Base-by-base conservation (phyloP, 2,888 invertebrate species). In the Archaeoteleia sp. region DNA sequence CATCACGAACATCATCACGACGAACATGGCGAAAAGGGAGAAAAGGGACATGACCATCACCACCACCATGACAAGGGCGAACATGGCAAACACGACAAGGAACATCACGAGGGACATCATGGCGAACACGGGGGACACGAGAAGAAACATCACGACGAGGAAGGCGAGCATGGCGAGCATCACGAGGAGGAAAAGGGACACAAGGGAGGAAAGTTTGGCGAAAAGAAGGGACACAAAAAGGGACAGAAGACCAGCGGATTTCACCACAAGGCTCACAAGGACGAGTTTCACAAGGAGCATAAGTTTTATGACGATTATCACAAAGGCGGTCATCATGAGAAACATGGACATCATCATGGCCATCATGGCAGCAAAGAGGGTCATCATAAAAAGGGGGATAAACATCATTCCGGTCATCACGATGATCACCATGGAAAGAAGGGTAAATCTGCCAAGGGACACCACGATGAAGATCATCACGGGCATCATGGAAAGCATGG, bases 301-400 rank as follows among this genome's bases (percentile, higher is more conserved):
- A 94, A 94, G 84, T 95, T 95, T 88, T 95, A 95, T 86, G 94
- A 95, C 79, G 94, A 95, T 82, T 91, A 91, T 84, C 93, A 95
- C 85, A 93, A 94, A 81, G 93, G 92, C 2, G 94, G 94, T 0
- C 91, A 94, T 79, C 94, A 94, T 80, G 90, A 91, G 83, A 95
- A 94, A 79, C 92, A 92, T 77, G 94, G 94, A 7, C 90, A 92
- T 81, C 91, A 91, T 86, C 91, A 94, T 78, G 91, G 92, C 13
- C 91, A 94, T 79, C 93, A 94, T 79, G 91, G 91, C 67, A 91
- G 90, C 83, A 92, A 94, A 77, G 91, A 90, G 67, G 93, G 92
- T 0, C 92, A 91, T 70, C 93, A 93, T 85, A 93, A 93, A 86
- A 93, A 94, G 86, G 93, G 94, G 6, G 92, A 91, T 1, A 91